Percentiles rank a stretch among this genome's conserved stretches.
Conservation (phyloP, 2,113 vertebrate genomes). For the Salvelinus sp. region DNA sequence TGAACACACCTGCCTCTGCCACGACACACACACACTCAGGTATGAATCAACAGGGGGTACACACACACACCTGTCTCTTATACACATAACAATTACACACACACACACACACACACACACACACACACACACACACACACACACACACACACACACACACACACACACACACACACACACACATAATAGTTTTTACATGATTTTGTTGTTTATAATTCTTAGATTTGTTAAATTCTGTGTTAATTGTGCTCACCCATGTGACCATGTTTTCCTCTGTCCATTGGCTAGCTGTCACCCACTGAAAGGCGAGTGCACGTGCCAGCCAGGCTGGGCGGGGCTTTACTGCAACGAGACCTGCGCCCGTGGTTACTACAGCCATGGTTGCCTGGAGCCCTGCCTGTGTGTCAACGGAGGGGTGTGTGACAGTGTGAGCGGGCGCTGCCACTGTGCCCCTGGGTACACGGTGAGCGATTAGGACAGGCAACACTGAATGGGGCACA, state of each 20-base stretch:
- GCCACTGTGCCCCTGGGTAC: slow-evolving; percentile 82
- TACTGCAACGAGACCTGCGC: slow-evolving; percentile 90
- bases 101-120: slow-evolving; percentile 4
- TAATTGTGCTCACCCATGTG: neutral
- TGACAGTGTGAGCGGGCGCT: slow-evolving; percentile 77
- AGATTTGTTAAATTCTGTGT: neutral
- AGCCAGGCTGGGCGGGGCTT: slow-evolving; percentile 86
- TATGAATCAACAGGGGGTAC: slow-evolving; percentile 41
- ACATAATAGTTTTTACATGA: neutral
- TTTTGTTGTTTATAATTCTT: neutral
- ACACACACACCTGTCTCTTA: neutral
- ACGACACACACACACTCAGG: slow-evolving; percentile 84
- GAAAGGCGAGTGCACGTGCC: slow-evolving; percentile 87
- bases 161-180: slow-evolving; percentile 4
- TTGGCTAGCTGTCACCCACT: slow-evolving; percentile 87
- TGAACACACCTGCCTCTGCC: slow-evolving; percentile 80
- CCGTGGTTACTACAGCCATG: slow-evolving; percentile 77
- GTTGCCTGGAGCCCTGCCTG: slow-evolving; percentile 86
- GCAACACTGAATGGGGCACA: too few species aligned
- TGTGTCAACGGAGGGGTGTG: slow-evolving; percentile 89
- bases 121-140: slow-evolving; percentile 2
- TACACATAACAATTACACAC: neutral
- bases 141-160: slow-evolving; percentile 6
- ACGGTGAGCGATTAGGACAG: slow-evolving; percentile 70
- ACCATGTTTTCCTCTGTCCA: neutral